Conservation (phyloP, 2,888 invertebrate species). For the Andrena trimmerana region DNA sequence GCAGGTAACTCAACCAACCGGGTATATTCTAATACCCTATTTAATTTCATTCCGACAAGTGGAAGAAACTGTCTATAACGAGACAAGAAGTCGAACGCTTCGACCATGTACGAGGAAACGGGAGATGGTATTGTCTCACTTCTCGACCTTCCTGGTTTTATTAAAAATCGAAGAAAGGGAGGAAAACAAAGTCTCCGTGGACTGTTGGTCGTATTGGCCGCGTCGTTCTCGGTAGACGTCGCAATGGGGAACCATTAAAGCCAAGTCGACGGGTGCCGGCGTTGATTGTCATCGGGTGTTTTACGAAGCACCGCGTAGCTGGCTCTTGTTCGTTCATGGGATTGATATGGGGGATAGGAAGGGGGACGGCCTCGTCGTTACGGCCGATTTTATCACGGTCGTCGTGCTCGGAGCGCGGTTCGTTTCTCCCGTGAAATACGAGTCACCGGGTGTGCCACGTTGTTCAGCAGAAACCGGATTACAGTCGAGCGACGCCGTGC, state of each 20-base stretch:
- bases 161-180: conserved; percentile 39
- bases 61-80: no score
- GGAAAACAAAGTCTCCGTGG: conserved; percentile 7
- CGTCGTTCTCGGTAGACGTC: conserved; percentile 44
- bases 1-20: no score
- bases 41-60: no score
- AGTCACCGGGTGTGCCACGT: conserved; percentile 67
- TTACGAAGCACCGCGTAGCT: conserved; percentile 61
- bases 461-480: conserved; percentile 66
- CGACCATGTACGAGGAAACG: neutral
- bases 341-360: conserved; percentile 64
- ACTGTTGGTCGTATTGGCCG: conserved; percentile 7
- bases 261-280: conserved; percentile 54
- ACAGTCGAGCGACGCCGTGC: conserved; percentile 53
- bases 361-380: conserved; percentile 61
- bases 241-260: conserved; percentile 62
- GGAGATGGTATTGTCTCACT: conserved; percentile 24
- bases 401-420: conserved; percentile 64
- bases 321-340: conserved; percentile 65
- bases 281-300: conserved; percentile 65
- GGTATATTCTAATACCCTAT: no score
- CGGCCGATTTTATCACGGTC: conserved; percentile 71
- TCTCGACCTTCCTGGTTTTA: conserved; percentile 8
- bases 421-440: conserved; percentile 73
- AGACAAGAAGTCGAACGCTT: no score